phyloP scores from a whole-genome alignment of 1,140 invertebrate genomes.

The Maconellicoccus hirsutus region DNA sequence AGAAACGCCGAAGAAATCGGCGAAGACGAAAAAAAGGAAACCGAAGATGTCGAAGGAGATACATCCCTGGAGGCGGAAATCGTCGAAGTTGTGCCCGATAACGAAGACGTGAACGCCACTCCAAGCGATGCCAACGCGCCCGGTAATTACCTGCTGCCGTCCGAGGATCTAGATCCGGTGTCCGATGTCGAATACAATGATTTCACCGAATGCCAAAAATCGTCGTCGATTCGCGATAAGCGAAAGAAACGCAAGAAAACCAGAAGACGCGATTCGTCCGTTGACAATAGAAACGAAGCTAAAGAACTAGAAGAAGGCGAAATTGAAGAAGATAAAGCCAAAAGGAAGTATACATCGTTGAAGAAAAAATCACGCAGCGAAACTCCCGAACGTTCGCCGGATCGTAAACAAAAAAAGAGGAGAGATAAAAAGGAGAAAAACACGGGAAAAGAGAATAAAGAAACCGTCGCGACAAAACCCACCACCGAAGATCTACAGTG shows the following conservation, averaged over 20 bases:
- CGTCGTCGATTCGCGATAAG: constrained; percentile 29
- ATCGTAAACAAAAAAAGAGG: constrained; percentile 36
- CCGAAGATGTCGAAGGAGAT: constrained; percentile 25
- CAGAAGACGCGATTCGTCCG: not conserved
- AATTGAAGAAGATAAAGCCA: constrained; percentile 37
- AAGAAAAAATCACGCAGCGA: constrained; percentile 39
- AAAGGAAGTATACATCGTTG: constrained; percentile 39
- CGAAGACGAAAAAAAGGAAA: constrained; percentile 33
- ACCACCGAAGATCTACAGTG: constrained; percentile 44
- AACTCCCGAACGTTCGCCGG: constrained; percentile 41
- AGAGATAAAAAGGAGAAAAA: constrained; percentile 39
- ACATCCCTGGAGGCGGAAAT: constrained; percentile 26
- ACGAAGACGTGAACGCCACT: not conserved
- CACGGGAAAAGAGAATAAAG: constrained; percentile 46
- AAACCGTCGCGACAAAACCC: constrained; percentile 35
- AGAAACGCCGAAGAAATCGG: constrained; percentile 28
- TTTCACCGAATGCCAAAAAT: constrained; percentile 21
- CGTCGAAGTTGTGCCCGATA: constrained; percentile 18
- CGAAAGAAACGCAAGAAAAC: constrained; percentile 27
- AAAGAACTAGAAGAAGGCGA: constrained; percentile 39
- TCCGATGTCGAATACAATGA: constrained; percentile 41
- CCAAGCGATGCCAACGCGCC: not conserved
- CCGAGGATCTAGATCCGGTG: constrained; percentile 52
- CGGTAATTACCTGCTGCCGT: constrained; percentile 32
- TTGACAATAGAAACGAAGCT: constrained; percentile 15